Base-by-base conservation (phyloP, 1,140 invertebrate species). In the Alviniconcha marisindica region DNA sequence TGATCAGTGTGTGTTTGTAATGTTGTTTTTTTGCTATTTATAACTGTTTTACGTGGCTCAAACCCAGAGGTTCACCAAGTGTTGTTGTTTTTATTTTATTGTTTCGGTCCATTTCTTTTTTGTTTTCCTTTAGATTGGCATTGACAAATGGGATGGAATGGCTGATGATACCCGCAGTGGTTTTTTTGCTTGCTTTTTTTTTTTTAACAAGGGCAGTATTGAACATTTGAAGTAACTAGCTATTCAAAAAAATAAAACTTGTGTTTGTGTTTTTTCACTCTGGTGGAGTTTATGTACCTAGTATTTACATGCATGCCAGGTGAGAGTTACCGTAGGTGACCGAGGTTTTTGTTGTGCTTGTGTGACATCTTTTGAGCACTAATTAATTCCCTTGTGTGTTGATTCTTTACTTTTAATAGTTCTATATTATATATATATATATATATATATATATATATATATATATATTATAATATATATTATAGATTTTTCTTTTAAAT, bases 391-490 rank as follows among this genome's bases (percentile, higher is more conserved):
- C 21, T 12, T 60, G 18, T 40, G 31, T 31, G 7, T 33, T 15
- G 14, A 14, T 48, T 15, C 24, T 18, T 82, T 31, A 2, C 24
- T 74, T 54, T 24, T 74, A 15, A 24, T 33, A 33, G 24, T n/a
- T 66, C n/a, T 56, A 21, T n/a, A 28, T 7, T 42, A 31, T 77
- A 40, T 14, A 48, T 63, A 80, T 83, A 1, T 33, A 12, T 82
- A 14, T 56, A 24, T 31, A 42, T n/a, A 56, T 21, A n/a, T 33
- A 44, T 40, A 21, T 51, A n/a, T n/a, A n/a, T n/a, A n/a, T n/a
- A n/a, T n/a, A n/a, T n/a, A n/a, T n/a, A n/a, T n/a, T n/a, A n/a
- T n/a, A n/a, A n/a, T n/a, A n/a, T n/a, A n/a, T n/a, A n/a, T n/a
- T n/a, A n/a, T n/a, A n/a, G n/a, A n/a, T n/a, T n/a, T n/a, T n/a